Base-by-base conservation (phyloP, 1,140 invertebrate genomes). In the Triops cancriformis region DNA sequence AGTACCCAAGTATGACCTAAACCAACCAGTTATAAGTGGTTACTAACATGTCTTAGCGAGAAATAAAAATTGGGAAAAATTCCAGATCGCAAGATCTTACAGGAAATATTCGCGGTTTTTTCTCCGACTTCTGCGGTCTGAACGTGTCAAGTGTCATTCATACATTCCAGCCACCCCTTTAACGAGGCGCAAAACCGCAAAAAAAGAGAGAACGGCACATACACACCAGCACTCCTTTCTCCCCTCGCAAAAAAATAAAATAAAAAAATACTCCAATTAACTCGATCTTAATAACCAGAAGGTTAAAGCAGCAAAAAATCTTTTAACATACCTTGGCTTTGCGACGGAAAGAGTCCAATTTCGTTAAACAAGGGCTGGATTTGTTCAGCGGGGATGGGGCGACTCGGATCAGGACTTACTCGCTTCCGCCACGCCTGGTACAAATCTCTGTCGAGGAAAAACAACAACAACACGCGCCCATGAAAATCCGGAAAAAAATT, bases 401-500 rank as follows among this genome's bases (percentile, higher is more conserved):
- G 51, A 23, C 51, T 64, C 6, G 51, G 51, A 23, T 64, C 51
- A 23, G 51, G 51, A 23, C 51, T 64, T 64, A 64, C 51, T 18
- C 51, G 51, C 51, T 64, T 64, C 51, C 51, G 14, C 51, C 51
- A 64, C 18, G 51, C 51, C 51, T 64, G 51, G 51, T 64, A 64
- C 51, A 64, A 64, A 64, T 64, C 51, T 64, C 51, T 64, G 23
- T 23, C 23, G 14, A n/a, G 1, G 7, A 23, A 14, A n/a, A 64
- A 64, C 6, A 64, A 9, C 5, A 45, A 5, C 5, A 64, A 23
- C 31, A 37, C 7, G 31, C 31, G 31, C 31, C 31, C 7, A 37
- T 37, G 2, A 4, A 37, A 37, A 37, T 37, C 31, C n/a, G n/a
- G n/a, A n/a, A n/a, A n/a, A n/a, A n/a, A 37, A 4, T 37, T 2